Conservation (phyloP, 2,113 vertebrate genomes). For the Osmerus eperlanus region DNA sequence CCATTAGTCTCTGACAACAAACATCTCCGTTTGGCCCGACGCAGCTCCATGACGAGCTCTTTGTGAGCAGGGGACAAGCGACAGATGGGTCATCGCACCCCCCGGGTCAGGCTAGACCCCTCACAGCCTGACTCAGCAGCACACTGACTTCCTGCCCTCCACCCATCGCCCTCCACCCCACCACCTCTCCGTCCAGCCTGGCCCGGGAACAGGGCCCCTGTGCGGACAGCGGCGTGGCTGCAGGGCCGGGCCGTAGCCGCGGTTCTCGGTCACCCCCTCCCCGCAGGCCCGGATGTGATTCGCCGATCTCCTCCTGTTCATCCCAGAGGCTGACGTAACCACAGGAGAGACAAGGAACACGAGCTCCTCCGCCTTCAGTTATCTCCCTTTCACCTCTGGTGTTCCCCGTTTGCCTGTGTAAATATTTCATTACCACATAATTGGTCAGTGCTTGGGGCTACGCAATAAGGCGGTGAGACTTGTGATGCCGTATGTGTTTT, state of each 20-base stretch:
- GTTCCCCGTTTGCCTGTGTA: slow-evolving; percentile 71
- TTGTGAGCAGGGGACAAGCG: slow-evolving; percentile 32
- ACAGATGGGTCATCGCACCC: slow-evolving; percentile 14
- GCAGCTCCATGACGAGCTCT: slow-evolving; percentile 44
- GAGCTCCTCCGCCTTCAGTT: slow-evolving; percentile 62
- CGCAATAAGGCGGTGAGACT: slow-evolving; percentile 64
- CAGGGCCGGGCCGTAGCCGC: slow-evolving; percentile 21
- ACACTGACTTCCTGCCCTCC: neutral
- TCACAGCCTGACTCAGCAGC: neutral
- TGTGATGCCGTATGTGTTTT: slow-evolving; percentile 54
- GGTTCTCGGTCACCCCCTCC: slow-evolving; percentile 30
- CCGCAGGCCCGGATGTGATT: slow-evolving; percentile 33
- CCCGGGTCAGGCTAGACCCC: slow-evolving; percentile 18
- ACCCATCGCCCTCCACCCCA: neutral
- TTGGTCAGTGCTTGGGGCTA: slow-evolving; percentile 76
- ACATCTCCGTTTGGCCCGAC: slow-evolving; percentile 51
- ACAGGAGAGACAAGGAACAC: slow-evolving; percentile 50
- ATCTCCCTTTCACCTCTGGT: slow-evolving; percentile 70
- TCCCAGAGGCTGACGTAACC: slow-evolving; percentile 38
- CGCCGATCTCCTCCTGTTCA: slow-evolving; percentile 42
- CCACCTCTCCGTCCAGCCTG: slow-evolving; percentile 8
- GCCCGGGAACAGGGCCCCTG: slow-evolving; percentile 17
- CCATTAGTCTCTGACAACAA: slow-evolving; percentile 74
- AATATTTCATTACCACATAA: slow-evolving; percentile 81
- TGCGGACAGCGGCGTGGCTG: slow-evolving; percentile 4